Evolutionary conservation across 1,140 invertebrate species (phyloP).

Genomic region (Cherax quadricarinatus): DNA sequence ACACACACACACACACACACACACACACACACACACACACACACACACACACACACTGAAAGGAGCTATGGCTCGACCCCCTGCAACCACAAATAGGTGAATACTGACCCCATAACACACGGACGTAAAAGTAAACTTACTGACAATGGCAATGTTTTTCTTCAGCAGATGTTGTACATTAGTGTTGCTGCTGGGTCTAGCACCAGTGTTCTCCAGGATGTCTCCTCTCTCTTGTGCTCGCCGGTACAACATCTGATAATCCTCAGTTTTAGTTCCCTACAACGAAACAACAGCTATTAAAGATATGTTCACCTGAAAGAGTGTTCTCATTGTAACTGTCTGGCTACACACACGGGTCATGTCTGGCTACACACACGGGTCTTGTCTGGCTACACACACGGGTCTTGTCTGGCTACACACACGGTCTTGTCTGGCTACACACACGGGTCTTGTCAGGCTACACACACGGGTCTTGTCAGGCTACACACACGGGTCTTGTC

Average conservation of each 20-base stretch:
- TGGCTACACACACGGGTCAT: not conserved
- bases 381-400: too few species aligned
- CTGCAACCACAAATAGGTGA: too few species aligned
- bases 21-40: too few species aligned
- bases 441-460: not conserved
- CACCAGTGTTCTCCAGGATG: slow-evolving; percentile 38
- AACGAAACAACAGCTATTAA: too few species aligned
- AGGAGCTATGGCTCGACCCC: too few species aligned
- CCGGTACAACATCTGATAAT: slow-evolving; percentile 50
- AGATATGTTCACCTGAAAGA: too few species aligned
- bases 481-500: not conserved
- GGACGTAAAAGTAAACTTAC: slow-evolving; percentile 12
- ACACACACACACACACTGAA: too few species aligned
- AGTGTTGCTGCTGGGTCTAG: not conserved
- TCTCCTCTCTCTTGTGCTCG: slow-evolving; percentile 12
- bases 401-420: not conserved
- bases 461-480: not conserved
- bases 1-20: too few species aligned
- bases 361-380: too few species aligned
- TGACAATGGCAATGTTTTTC: slow-evolving; percentile 42
- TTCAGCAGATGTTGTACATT: not conserved
- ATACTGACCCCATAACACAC: too few species aligned
- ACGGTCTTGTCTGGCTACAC: not conserved
- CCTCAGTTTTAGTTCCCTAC: slow-evolving; percentile 37
- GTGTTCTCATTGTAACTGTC: not conserved